Conservation (phyloP, 2,113 vertebrate species). For the Vidua chalybeata region DNA sequence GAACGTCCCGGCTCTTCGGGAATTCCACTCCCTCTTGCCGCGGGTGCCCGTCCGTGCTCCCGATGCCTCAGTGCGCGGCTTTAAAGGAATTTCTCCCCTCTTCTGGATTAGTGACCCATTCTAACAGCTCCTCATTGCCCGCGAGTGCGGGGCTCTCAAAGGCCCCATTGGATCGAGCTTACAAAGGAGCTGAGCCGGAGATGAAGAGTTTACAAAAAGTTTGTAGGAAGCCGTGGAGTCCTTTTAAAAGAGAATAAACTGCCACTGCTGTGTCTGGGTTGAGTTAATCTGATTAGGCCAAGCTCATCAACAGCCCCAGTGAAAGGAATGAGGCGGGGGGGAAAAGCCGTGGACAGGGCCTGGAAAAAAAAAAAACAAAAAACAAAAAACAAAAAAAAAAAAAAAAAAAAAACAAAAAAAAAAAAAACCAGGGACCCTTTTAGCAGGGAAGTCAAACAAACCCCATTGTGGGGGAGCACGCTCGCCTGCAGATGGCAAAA, state of each 20-base stretch:
- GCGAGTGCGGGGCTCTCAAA: constrained; percentile 81
- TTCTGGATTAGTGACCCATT: constrained; percentile 90
- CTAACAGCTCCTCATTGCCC: constrained; percentile 83
- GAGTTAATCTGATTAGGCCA: constrained; percentile 96
- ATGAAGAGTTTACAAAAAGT: constrained; percentile 83
- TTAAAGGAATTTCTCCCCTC: constrained; percentile 81
- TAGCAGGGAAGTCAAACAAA: constrained; percentile 81
- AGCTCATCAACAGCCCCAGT: constrained; percentile 87
- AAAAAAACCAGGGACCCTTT: constrained; percentile 57
- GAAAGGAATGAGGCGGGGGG: constrained; percentile 78
- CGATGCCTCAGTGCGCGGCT: constrained; percentile 81
- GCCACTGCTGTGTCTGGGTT: constrained; percentile 85
- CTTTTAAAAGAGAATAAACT: constrained; percentile 90
- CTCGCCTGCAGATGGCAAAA: constrained; percentile 89
- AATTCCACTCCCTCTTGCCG: constrained; percentile 75
- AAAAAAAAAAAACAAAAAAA: not conserved
- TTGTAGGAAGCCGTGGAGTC: constrained; percentile 80
- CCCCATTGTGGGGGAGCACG: constrained; percentile 77
- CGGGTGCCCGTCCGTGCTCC: constrained; percentile 60
- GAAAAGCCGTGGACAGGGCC: constrained; percentile 72
- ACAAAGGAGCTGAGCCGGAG: constrained; percentile 84
- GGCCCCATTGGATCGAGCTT: constrained; percentile 78
- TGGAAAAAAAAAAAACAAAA: not conserved
- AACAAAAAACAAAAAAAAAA: not conserved
- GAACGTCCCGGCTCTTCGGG: constrained; percentile 79